Evolutionary conservation across 2,113 vertebrate species (phyloP), one percentile per base, ranked within the genome.

Genomic region (Scatophagus argus): DNA sequence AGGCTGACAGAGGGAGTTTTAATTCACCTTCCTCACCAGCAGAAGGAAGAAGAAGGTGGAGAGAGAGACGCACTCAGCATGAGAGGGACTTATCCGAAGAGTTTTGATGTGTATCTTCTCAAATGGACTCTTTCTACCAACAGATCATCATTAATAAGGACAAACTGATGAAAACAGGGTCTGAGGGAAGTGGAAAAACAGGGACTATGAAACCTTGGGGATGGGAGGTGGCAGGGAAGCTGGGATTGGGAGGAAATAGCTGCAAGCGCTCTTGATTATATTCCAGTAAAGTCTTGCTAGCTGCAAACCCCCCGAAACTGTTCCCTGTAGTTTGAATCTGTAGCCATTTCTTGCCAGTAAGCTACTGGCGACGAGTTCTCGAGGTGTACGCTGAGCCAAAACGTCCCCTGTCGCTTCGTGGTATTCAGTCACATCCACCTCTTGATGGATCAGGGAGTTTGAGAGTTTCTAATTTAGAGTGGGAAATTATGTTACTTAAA

Each of bases 351-450:
- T 43, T 70, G 72, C 77, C 84, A 81, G 17, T 6, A 38, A 25
- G 14, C 61, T 84, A 88, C 77, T 65, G 62, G 47, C 23, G 1
- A 72, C 2, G 4, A 19, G 39, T 81, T 65, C 23, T 64, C 17
- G 14, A 73, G 29, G 44, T 51, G 23, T 27, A 7, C 0, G 1
- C 19, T 44, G 5, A 73, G 62, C 23, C 25, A 71, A 51, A 54
- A 55, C 1, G 36, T 76, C 51, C 65, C 0, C 6, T 4, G 16
- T 39, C 32, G 62, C 31, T 64, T 67, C 3, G 43, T 36, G 66
- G 36, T n/a, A 27, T 32, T 77, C 25, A 74, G 73, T 87, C 81
- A 78, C 82, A 68, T 76, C 67, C 70, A 39, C 78, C 43, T 25
- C 41, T 39, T 23, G 64, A 17, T 56, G 71, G 41, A 69, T 29